A percentile compares a stretch with the other conserved stretches of the same genome.
Conservation (phyloP, 2,888 invertebrate genomes). For the Unio delphinus region DNA sequence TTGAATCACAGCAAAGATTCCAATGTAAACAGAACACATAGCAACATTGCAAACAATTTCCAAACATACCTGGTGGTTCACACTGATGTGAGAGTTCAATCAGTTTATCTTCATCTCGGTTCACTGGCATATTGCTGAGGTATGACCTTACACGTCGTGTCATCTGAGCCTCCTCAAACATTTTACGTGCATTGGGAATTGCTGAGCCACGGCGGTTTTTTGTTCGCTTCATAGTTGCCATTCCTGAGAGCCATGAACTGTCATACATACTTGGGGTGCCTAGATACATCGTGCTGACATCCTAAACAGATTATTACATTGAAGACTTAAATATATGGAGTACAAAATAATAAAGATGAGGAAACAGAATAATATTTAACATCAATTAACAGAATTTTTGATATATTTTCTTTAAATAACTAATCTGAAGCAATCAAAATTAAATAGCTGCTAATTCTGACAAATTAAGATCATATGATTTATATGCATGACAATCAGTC, state of each 20-base stretch:
- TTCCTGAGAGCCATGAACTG: conserved; percentile 57
- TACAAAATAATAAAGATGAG: conserved; percentile 1
- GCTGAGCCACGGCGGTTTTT: conserved; percentile 77
- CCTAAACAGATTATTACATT: conserved; percentile 69
- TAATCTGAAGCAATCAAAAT: no score
- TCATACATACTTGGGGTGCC: conserved; percentile 55
- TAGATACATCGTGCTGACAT: conserved; percentile 72
- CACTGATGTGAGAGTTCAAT: conserved; percentile 92
- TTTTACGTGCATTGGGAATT: conserved; percentile 96
- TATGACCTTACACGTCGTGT: conserved; percentile 96
- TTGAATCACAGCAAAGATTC: neutral
- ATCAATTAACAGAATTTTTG: no score
- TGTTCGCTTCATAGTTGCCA: conserved; percentile 64
- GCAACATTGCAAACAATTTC: neutral
- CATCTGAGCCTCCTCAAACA: conserved; percentile 99
- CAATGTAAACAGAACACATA: neutral
- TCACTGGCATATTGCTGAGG: conserved; percentile 90
- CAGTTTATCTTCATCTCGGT: conserved; percentile 91
- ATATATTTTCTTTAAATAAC: no score
- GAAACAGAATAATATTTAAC: neutral
- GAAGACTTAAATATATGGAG: neutral
- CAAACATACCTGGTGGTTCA: conserved; percentile 75
- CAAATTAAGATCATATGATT: no score
- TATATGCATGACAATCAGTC: no score
- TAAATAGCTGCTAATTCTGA: no score